These are phyloP conservation scores for Oreochromis spilurus DNA, from an alignment of 2,113 vertebrate species.

Conservation along the genomic window DNA sequence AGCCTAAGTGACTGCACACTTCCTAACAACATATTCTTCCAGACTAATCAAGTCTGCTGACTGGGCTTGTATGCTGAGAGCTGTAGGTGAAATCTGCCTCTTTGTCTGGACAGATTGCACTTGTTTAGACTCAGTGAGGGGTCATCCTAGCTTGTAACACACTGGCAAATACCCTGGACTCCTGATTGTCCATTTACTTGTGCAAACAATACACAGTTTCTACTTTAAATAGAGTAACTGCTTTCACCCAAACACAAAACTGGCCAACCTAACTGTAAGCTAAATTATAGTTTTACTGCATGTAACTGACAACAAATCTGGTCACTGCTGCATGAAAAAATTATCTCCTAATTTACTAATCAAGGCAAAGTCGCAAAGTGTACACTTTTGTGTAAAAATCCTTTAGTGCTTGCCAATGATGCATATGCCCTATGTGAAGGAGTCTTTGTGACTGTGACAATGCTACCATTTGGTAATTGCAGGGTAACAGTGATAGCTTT, in stretches of 20 bases:
- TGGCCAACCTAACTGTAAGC: not conserved
- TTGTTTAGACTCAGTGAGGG: not conserved
- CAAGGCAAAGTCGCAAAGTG: fast-evolving
- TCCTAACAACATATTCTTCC: not conserved
- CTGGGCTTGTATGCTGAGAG: not conserved
- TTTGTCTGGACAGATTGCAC: not conserved
- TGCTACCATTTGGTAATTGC: not conserved
- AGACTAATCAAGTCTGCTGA: not conserved
- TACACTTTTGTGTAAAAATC: not conserved
- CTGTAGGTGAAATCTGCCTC: not conserved
- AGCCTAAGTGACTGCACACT: not conserved
- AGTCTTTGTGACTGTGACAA: not conserved
- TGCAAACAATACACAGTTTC: not conserved
- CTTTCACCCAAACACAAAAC: not conserved
- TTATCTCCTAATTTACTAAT: not conserved
- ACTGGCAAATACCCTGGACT: not conserved
- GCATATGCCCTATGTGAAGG: not conserved
- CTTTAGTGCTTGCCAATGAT: not conserved
- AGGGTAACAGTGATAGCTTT: not conserved
- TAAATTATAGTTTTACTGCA: not conserved
- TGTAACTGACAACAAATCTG: not conserved
- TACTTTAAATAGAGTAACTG: not conserved
- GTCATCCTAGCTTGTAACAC: not conserved
- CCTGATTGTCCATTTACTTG: not conserved
- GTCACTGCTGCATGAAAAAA: fast-evolving